Percentiles rank a stretch among this genome's conserved stretches.
phyloP scores from a whole-genome alignment of 92 coral and sea anemone genomes.

The Porites cylindrica region DNA sequence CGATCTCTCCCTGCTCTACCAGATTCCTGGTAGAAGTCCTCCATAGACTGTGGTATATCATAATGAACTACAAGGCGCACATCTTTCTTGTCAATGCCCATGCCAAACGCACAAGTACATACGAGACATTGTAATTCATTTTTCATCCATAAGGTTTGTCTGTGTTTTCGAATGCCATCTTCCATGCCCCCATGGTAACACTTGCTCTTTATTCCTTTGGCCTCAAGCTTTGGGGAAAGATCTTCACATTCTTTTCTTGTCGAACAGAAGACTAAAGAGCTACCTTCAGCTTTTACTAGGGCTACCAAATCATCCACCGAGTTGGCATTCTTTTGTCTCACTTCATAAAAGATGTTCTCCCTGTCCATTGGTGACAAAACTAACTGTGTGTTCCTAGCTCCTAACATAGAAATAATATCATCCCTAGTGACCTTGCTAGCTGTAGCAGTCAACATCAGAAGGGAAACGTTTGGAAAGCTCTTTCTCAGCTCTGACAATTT shows the following conservation, averaged over 20 bases:
- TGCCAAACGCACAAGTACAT: conserved; percentile 53
- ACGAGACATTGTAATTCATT: conserved; percentile 27
- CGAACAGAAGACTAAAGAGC: conserved; percentile 50
- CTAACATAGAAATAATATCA: neutral
- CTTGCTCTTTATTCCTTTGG: conserved; percentile 4
- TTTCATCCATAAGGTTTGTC: conserved; percentile 18
- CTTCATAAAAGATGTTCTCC: neutral
- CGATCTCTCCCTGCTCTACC: conserved; percentile 48
- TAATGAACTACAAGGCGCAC: conserved; percentile 36
- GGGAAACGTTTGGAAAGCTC: neutral
- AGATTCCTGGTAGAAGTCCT: conserved; percentile 43
- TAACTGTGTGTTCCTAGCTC: neutral
- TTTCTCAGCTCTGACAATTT: neutral
- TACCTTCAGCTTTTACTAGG: neutral
- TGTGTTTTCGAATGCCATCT: neutral
- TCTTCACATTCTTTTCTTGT: conserved; percentile 53
- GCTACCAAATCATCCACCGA: neutral
- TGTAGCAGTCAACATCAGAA: neutral
- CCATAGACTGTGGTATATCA: conserved; percentile 27
- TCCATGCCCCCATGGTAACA: conserved; percentile 44
- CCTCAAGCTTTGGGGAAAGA: conserved; percentile 41
- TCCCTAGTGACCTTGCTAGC: neutral
- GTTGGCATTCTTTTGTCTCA: neutral
- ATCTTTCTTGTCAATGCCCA: conserved; percentile 48
- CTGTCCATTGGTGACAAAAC: neutral